Conservation (phyloP, 2,888 invertebrate species). For the Heliconius hortense region DNA sequence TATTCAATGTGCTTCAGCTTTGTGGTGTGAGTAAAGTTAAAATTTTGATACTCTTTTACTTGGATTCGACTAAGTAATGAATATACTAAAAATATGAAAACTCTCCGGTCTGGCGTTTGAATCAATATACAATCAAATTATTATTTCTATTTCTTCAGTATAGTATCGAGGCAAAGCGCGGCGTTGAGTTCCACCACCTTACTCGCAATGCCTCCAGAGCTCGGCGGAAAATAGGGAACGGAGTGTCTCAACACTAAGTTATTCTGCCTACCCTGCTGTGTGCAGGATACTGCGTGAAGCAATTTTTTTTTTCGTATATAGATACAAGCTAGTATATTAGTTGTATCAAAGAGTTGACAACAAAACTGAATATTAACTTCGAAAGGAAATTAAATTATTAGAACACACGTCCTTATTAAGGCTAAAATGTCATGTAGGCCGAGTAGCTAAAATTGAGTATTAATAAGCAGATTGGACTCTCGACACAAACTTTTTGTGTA, state of each 20-base stretch:
- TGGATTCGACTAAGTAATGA: not conserved
- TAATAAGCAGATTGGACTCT: not conserved
- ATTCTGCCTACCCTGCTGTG: too few species aligned
- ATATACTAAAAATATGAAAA: not conserved
- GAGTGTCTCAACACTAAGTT: too few species aligned
- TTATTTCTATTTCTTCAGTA: too few species aligned
- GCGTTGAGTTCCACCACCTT: too few species aligned
- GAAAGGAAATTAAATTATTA: slow-evolving; percentile 6
- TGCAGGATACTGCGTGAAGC: not conserved
- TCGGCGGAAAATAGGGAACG: too few species aligned
- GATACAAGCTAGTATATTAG: not conserved
- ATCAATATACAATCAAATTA: too few species aligned
- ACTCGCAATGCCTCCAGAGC: too few species aligned
- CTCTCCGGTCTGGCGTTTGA: not conserved
- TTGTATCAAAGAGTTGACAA: not conserved
- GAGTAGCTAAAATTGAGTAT: not conserved
- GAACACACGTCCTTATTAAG: slow-evolving; percentile 12
- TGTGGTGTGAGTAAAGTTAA: not conserved
- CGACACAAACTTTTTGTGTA: too few species aligned
- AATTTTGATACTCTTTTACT: not conserved
- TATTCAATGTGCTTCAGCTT: not conserved
- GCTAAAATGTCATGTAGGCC: not conserved
- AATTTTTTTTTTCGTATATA: too few species aligned
- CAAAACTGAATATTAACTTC: slow-evolving; percentile 1
- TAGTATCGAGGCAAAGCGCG: too few species aligned